Conservation (phyloP, 2,113 vertebrate species). For the Spea bombifrons region DNA sequence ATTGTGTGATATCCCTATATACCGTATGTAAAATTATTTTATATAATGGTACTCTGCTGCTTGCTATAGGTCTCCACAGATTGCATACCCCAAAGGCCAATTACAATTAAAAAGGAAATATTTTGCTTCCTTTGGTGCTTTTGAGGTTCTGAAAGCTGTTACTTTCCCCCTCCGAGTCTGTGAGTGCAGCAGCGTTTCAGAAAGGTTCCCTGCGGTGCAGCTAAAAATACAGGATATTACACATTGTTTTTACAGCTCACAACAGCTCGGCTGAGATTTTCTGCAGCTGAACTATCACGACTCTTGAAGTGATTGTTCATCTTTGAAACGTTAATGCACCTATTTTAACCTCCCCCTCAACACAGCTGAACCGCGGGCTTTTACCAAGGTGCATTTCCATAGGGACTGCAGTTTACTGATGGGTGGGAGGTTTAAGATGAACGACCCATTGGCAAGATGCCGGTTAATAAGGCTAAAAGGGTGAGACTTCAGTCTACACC, state of each 20-base stretch:
- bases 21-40: too few relatives aligned
- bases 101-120: too few relatives aligned
- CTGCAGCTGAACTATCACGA: constrained; percentile 44
- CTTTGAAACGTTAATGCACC: constrained; percentile 27
- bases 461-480: not conserved
- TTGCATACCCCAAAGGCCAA: too few relatives aligned
- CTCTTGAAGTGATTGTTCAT: constrained; percentile 39
- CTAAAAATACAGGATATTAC: constrained; percentile 47
- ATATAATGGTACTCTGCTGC: too few relatives aligned
- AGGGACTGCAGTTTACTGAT: not conserved
- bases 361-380: not conserved
- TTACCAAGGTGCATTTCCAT: not conserved
- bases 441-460: not conserved
- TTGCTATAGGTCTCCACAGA: too few relatives aligned
- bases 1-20: too few relatives aligned
- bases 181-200: constrained; percentile 30
- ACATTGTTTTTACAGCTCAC: constrained; percentile 47
- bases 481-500: not conserved
- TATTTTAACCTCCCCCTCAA: constrained; percentile 26
- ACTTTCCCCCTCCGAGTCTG: constrained; percentile 17
- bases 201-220: constrained; percentile 39
- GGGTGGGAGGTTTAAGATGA: not conserved
- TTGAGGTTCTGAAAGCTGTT: constrained; percentile 8
- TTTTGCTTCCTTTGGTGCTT: not conserved
- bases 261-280: constrained; percentile 33